Base-by-base conservation (phyloP, 2,888 invertebrate species). In the Standfussiana lucernea region DNA sequence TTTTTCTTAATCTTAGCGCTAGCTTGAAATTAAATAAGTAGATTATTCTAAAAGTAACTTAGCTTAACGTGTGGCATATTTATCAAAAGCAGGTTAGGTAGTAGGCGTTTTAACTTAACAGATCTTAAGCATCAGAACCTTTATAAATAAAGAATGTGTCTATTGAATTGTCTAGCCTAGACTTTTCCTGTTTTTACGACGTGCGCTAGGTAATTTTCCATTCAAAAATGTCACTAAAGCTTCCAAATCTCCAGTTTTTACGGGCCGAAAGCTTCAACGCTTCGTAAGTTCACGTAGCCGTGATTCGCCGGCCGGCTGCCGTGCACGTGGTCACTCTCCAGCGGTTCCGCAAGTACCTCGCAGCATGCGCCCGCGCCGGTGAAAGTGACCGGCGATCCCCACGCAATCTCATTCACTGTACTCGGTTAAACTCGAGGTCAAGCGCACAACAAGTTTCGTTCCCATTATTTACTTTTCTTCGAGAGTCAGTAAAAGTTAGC, bases 401-500 rank as follows among this genome's bases (percentile, higher is more conserved):
- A 89, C 91, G 91, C 91, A 91, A 91, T 91, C 88, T 91, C 91
- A 91, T 91, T 90, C 89, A 91, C 90, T 92, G 88, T 88, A 90
- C 85, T 90, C 88, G 88, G 92, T 91, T 80, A 42, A 62, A 56
- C 76, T 85, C 83, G 95, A 92, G 95, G 95, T 95, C 94, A 95
- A 93, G 90, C 92, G 91, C 89, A 91, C 79, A 95, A 93, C 95
- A 92, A 92, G 96, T 95, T 93, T 91, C 92, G 89, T 93, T 94
- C 88, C 73, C 88, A 92, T 93, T 93, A 92, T 92, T 90, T 90
- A 90, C 90, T 89, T 93, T 93, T 92, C 90, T 91, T 93, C 88
- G 85, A 90, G 89, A 93, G 93, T 93, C 94, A 94, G 95, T 95
- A 95, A 95, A 95, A 95, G 95, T 93, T 86, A 72, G 74, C 80